Evolutionary conservation across 2,888 invertebrate genomes (phyloP).

Genomic region (Diaperis boleti): DNA sequence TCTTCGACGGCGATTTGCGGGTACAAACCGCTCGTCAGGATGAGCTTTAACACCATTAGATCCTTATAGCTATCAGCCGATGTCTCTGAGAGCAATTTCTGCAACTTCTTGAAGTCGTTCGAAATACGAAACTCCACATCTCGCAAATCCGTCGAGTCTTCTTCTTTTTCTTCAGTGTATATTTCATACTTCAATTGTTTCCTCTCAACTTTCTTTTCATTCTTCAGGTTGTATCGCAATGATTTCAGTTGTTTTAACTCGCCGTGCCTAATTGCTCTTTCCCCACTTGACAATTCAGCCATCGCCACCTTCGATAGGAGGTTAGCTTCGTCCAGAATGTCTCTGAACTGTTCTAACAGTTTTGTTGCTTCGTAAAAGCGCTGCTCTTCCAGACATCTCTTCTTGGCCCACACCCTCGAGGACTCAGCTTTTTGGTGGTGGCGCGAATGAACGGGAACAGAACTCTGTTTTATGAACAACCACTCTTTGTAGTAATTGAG

Average conservation of each 20-base stretch:
- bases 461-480: slow-evolving; percentile 80
- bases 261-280: slow-evolving; percentile 86
- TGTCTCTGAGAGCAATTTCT: slow-evolving; percentile 74
- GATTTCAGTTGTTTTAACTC: slow-evolving; percentile 89
- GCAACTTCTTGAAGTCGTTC: slow-evolving; percentile 71
- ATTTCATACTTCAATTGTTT: slow-evolving; percentile 80
- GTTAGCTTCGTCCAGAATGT: slow-evolving; percentile 76
- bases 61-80: slow-evolving; percentile 76
- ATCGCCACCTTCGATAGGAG: slow-evolving; percentile 57
- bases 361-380: slow-evolving; percentile 97
- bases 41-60: slow-evolving; percentile 79
- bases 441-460: slow-evolving; percentile 65
- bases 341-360: slow-evolving; percentile 88
- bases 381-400: slow-evolving; percentile 95
- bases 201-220: slow-evolving; percentile 73
- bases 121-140: slow-evolving; percentile 78
- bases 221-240: slow-evolving; percentile 67
- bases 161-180: slow-evolving; percentile 75
- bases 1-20: slow-evolving; percentile 97
- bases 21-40: slow-evolving; percentile 92
- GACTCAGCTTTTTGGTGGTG: slow-evolving; percentile 54
- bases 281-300: slow-evolving; percentile 72
- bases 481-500: slow-evolving; percentile 90
- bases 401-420: slow-evolving; percentile 86
- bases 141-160: slow-evolving; percentile 62